Conservation (phyloP, 2,888 invertebrate species). For the Tenthredo scrophulariae region DNA sequence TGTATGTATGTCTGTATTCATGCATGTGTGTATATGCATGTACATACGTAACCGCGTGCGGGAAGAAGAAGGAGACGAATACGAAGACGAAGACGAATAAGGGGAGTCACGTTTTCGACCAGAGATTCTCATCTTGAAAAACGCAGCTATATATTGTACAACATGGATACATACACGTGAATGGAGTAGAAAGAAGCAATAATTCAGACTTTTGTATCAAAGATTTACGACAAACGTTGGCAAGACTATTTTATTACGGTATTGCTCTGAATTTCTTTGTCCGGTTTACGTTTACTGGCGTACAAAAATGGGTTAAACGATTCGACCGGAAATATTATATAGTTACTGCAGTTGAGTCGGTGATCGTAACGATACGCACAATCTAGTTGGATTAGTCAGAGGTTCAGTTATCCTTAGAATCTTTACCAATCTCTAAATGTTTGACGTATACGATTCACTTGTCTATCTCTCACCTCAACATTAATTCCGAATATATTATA, state of each 20-base stretch:
- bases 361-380: background rate
- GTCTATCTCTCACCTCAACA: background rate
- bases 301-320: constrained; percentile 40
- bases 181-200: background rate
- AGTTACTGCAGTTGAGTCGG: background rate
- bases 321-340: constrained; percentile 34
- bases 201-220: background rate
- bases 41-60: background rate
- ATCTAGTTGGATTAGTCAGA: background rate
- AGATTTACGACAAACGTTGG: background rate
- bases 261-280: constrained; percentile 42
- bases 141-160: background rate
- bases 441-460: background rate
- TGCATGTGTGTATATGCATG: background rate
- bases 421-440: background rate
- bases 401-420: background rate
- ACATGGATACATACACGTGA: background rate
- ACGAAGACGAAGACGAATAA: background rate
- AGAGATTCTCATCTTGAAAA: constrained; percentile 50
- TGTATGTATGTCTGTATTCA: background rate
- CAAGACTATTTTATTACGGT: background rate
- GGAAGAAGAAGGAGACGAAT: background rate
- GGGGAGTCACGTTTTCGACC: constrained; percentile 50
- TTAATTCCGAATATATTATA: background rate
- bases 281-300: background rate